Conservation (phyloP, 2,797 vertebrate genomes). For the Gila robusta region DNA sequence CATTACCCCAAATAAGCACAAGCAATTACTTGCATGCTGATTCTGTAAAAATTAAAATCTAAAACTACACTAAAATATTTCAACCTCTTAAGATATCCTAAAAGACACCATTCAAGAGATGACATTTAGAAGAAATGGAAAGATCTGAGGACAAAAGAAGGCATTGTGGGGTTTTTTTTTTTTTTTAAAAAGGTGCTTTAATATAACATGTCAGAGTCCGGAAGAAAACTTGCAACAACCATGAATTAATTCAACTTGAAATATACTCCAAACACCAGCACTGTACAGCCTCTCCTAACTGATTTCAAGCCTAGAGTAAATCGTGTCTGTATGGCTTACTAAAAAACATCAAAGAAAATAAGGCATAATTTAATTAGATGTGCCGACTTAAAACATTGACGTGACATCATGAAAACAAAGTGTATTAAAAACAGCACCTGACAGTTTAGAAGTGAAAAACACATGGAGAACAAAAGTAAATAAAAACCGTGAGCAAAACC, state of each 20-base stretch:
- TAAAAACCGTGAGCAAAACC: constrained; percentile 60
- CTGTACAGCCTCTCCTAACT: constrained; percentile 59
- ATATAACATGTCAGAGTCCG: constrained; percentile 71
- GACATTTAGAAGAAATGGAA: neutral
- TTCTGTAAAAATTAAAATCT: neutral
- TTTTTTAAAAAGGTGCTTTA: constrained; percentile 82
- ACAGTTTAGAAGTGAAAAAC: constrained; percentile 11
- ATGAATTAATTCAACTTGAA: constrained; percentile 64
- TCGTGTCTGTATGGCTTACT: constrained; percentile 51
- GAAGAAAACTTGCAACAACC: constrained; percentile 66
- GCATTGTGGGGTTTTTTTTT: neutral
- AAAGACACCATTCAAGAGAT: neutral
- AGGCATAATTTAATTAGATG: constrained; percentile 2
- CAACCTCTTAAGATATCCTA: neutral
- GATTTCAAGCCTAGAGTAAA: constrained; percentile 33
- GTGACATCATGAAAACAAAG: constrained; percentile 20
- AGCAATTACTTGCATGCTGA: neutral
- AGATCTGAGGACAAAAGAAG: neutral
- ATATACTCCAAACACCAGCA: constrained; percentile 60
- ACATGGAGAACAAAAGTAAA: constrained; percentile 26
- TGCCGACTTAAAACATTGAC: constrained; percentile 35
- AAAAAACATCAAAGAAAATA: constrained; percentile 21
- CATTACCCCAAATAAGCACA: neutral
- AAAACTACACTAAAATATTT: neutral
- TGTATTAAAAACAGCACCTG: constrained; percentile 28